phyloP scores from a whole-genome alignment of 2,113 vertebrate species.

The Mohoua ochrocephala region DNA sequence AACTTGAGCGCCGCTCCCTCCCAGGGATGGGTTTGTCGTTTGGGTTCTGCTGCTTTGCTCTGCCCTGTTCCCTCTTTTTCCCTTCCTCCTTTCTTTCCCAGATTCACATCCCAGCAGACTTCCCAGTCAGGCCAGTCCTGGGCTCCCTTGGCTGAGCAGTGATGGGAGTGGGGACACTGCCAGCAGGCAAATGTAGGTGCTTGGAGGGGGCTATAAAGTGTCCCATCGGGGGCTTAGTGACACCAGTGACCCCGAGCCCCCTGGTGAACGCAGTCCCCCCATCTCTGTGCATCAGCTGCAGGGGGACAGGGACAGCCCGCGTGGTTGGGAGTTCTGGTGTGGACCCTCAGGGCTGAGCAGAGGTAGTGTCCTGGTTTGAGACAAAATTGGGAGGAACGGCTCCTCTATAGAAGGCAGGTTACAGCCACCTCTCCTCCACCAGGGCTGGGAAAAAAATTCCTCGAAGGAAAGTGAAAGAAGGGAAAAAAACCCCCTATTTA shows the following conservation, averaged over 20 bases:
- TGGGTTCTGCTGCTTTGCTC: neutral
- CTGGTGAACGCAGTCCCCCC: neutral
- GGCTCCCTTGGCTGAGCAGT: no score
- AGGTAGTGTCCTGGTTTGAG: no score
- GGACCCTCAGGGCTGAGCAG: neutral
- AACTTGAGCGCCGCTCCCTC: neutral
- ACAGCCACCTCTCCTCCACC: no score
- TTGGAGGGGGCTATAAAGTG: neutral
- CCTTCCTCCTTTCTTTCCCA: neutral
- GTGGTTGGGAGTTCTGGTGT: neutral
- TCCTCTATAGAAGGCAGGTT: no score
- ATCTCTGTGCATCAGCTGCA: neutral
- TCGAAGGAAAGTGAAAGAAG: no score
- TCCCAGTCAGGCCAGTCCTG: neutral
- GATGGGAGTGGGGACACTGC: neutral
- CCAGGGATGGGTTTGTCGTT: neutral
- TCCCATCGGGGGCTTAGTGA: neutral
- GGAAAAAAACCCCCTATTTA: no score
- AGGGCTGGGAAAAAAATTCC: no score
- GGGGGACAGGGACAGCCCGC: neutral
- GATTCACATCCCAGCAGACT: neutral
- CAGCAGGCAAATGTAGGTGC: neutral
- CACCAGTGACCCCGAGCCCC: neutral
- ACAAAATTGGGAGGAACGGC: no score
- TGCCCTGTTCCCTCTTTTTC: rapidly evolving